Conservation (phyloP, 1,140 invertebrate genomes). For the Goniozus legneri region DNA sequence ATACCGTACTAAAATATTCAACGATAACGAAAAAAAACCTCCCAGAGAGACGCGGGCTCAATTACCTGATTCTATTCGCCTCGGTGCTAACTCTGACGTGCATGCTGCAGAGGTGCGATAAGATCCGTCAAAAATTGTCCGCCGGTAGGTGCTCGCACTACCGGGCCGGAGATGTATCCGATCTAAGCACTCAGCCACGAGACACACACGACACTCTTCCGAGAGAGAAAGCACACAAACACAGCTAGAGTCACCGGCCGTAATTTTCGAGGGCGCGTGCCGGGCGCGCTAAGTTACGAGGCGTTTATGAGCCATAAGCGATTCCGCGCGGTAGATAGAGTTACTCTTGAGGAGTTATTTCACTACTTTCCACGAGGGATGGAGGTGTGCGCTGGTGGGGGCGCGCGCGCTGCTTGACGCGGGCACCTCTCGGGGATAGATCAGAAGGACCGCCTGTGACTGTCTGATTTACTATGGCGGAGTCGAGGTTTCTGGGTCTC, state of each 20-base stretch:
- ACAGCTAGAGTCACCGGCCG: conserved; percentile 9
- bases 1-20: no score
- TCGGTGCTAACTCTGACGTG: no score
- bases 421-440: conserved; percentile 37
- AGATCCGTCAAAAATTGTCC: no score
- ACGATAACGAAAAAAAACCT: no score
- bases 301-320: conserved; percentile 52
- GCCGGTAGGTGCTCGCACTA: no score
- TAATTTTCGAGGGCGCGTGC: conserved; percentile 45
- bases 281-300: conserved; percentile 47
- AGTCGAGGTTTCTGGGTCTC: conserved; percentile 25
- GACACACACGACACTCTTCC: no score
- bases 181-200: no score
- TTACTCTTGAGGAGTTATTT: conserved; percentile 48
- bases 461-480: conserved; percentile 53
- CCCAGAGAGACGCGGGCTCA: no score
- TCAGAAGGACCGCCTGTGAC: conserved; percentile 54
- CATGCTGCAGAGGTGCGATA: no score
- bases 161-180: no score
- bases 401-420: conserved; percentile 17
- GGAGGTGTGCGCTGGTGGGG: conserved; percentile 1
- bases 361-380: conserved; percentile 34
- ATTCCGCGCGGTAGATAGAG: conserved; percentile 43
- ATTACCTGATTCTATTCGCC: no score
- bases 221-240: no score